Percentiles rank a stretch among this genome's conserved stretches.
These are phyloP conservation scores for Menidia menidia DNA, from an alignment of 2,797 vertebrate species.

Conservation along the genomic window DNA sequence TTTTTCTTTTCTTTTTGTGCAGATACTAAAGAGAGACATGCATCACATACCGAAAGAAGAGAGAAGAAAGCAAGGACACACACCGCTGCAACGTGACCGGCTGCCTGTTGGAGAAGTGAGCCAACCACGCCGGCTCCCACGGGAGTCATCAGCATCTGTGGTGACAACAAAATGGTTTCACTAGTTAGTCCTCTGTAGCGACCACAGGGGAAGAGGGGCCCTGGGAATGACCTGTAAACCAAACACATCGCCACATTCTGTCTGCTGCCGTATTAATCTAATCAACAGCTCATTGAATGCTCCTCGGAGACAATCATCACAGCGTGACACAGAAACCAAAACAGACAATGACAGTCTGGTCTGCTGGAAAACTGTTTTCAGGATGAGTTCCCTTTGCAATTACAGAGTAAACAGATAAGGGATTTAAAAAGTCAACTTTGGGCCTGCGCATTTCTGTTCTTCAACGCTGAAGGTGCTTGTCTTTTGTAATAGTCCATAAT, in stretches of 20 bases:
- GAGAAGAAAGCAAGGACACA: constrained; percentile 32
- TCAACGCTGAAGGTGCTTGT: constrained; percentile 22
- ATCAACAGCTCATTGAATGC: constrained; percentile 71
- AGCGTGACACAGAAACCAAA: constrained; percentile 53
- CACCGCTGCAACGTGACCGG: constrained; percentile 58
- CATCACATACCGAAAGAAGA: constrained; percentile 31
- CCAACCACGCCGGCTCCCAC: constrained; percentile 49
- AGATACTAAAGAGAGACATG: constrained; percentile 38
- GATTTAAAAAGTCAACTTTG: constrained; percentile 32
- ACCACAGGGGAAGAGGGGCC: constrained; percentile 62
- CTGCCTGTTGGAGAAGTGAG: constrained; percentile 54
- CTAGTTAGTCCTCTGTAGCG: constrained; percentile 53
- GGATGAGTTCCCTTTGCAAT: constrained; percentile 53
- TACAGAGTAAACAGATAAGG: constrained; percentile 36
- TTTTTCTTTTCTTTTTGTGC: constrained; percentile 1
- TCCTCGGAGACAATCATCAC: constrained; percentile 71
- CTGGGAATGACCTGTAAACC: constrained; percentile 75
- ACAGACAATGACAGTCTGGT: constrained; percentile 66
- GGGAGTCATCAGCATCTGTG: constrained; percentile 69
- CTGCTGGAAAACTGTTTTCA: constrained; percentile 40
- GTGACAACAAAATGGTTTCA: constrained; percentile 72
- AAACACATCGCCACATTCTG: constrained; percentile 79
- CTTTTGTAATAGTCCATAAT: constrained; percentile 28
- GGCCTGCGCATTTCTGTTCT: constrained; percentile 36
- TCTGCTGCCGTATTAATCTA: constrained; percentile 79